Conservation (phyloP, 2,797 vertebrate genomes). For the Hyperoplus lanceolatus region DNA sequence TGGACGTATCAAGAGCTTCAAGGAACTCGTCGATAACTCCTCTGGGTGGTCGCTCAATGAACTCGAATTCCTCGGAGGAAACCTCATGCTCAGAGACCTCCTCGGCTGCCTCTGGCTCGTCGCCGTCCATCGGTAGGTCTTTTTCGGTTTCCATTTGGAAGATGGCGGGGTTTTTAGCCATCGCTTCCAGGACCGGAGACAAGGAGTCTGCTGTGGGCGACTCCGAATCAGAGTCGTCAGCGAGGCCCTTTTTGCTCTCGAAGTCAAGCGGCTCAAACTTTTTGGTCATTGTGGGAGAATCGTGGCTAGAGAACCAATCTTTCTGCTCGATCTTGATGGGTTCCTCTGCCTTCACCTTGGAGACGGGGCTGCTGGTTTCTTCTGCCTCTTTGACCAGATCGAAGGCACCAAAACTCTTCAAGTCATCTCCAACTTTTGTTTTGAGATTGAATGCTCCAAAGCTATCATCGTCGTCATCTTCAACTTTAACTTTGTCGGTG, state of each 20-base stretch:
- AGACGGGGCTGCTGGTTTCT: constrained; percentile 39
- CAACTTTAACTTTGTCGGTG: constrained; percentile 60
- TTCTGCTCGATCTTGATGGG: constrained; percentile 76
- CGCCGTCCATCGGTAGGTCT: constrained; percentile 63
- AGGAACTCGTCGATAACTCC: constrained; percentile 86
- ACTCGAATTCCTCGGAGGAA: constrained; percentile 88
- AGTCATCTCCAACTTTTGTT: no score
- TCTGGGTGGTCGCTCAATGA: constrained; percentile 84
- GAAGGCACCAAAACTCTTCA: constrained; percentile 78
- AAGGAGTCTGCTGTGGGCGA: constrained; percentile 85
- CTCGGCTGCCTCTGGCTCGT: constrained; percentile 78
- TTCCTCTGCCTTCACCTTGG: constrained; percentile 74
- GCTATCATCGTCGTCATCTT: constrained; percentile 84
- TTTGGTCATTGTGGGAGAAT: constrained; percentile 62
- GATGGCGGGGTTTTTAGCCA: constrained; percentile 82
- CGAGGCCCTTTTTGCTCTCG: constrained; percentile 63
- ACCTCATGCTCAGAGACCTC: constrained; percentile 85
- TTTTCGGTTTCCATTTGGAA: constrained; percentile 81
- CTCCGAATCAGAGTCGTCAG: constrained; percentile 84
- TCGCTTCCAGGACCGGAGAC: constrained; percentile 85
- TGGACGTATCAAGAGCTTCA: constrained; percentile 83
- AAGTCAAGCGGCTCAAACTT: constrained; percentile 80
- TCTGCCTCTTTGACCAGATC: constrained; percentile 94
- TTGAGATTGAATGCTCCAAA: constrained; percentile 91
- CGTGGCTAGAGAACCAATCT: constrained; percentile 80